Evolutionary conservation across 2,888 invertebrate species (phyloP), one percentile per base, ranked within the genome.

Genomic region (Lottia scabra): DNA sequence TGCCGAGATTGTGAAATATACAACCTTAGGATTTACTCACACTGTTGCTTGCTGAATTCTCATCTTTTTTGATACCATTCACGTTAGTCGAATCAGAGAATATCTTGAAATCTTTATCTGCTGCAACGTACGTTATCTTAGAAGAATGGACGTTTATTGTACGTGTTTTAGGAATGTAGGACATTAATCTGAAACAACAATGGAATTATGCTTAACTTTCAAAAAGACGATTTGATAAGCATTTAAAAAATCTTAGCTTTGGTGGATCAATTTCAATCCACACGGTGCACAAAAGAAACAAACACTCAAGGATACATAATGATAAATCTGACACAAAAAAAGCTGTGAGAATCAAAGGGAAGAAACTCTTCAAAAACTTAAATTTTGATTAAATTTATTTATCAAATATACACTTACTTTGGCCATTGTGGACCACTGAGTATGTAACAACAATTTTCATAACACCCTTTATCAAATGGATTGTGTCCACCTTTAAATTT

Each of bases 401-500:
- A 30, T 4, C 38, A 38, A 6, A 38, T 5, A 38, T 2, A 30
- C 43, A 83, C 86, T 83, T 91, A 98, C 98, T 96, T 97, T 87
- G 99, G 99, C 92, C 95, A 97, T 91, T 96, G 97, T 71, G 98
- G 98, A 80, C 98, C 98, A 90, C 97, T 99, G 87, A 99, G 94
- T 78, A 96, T 94, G 89, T 96, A 95, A 90, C 95, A 95, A 91
- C 98, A 97, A 91, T 99, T 99, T 87, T 94, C 93, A 93, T 95
- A 95, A 90, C 98, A 99, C 44, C 98, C 98, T 87, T 94, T 92
- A 5, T 97, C 97, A 91, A 99, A 99, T 70, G 99, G 99, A 92
- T 99, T 99, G 91, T 96, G 97, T 56, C 98, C 99, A 71, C 97
- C 97, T 87, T 97, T 96, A 92, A 99, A 99, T 92, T 99, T 99